Evolutionary conservation across 2,888 invertebrate species (phyloP), one percentile per base, ranked within the genome.

Genomic region (Agonopterix heracliana): DNA sequence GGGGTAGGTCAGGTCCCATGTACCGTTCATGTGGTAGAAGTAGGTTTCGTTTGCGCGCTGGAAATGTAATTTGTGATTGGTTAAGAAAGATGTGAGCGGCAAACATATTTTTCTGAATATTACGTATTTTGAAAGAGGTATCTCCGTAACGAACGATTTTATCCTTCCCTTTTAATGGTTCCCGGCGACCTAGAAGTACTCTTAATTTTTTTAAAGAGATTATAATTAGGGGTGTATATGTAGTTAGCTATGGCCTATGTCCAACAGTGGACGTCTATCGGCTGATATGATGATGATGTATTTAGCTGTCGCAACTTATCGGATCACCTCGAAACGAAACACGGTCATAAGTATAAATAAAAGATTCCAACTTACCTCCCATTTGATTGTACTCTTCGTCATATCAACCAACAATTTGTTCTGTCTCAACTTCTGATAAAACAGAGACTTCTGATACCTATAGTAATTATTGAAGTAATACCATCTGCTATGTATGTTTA

Each of bases 1-100:
- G 0, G 83, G 85, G 54, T 83, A 88, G 56, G 90, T 89, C 68
- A 84, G 90, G 87, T 58, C 93, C 95, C 78, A 94, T 66, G 89
- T 95, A 86, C 67, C 94, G 81, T 84, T 94, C 88, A 82, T 91
- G 85, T 81, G 91, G 89, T 53, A 93, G 89, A 60, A 92, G 74
- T 91, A 90, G 0, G 92, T 90, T 17, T 91, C 91, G 48, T 91
- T 90, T 45, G 81, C 81, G 38, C 91, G 89, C 91, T 92, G 61
- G 11, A n/a, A 38, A 38, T 38, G 26, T 26, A 5, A 26, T 17
- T 17, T 17, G 17, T 17, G 17, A 17, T 17, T 17, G 17, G 17
- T 17, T 17, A 17, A 17, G 3, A 17, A 26, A 26, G 26, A 26
- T 26, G 26, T 26, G 40, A 9, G 40, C 38, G 38, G 9, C 13